A percentile compares a stretch with the other conserved stretches of the same genome.
These are phyloP conservation scores for Diplodus puntazzo DNA, from an alignment of 2,797 vertebrate genomes.

Conservation along the genomic window DNA sequence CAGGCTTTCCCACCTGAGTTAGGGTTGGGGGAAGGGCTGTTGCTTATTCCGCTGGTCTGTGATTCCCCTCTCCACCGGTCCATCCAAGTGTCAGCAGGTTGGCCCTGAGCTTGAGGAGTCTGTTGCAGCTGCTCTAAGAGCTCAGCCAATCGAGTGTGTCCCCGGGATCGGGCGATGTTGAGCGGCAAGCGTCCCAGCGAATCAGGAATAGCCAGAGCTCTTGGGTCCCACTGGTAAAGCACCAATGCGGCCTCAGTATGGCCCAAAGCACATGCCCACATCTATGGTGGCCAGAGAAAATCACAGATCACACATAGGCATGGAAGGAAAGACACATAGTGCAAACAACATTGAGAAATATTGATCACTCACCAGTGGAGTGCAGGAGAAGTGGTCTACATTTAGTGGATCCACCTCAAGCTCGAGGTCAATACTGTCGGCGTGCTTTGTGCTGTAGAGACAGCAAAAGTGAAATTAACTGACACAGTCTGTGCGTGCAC, in stretches of 20 bases:
- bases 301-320: constrained; percentile 31
- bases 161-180: constrained; percentile 94
- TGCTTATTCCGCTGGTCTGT: constrained; percentile 87
- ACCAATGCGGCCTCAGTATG: constrained; percentile 95
- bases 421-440: constrained; percentile 97
- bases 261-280: constrained; percentile 98
- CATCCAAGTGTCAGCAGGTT: constrained; percentile 88
- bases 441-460: constrained; percentile 92
- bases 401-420: constrained; percentile 98
- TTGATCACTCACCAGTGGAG: constrained; percentile 91
- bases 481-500: neutral
- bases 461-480: constrained; percentile 28
- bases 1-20: constrained; percentile 86
- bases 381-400: constrained; percentile 99
- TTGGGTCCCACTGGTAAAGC: constrained; percentile 97
- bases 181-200: constrained; percentile 95
- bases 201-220: constrained; percentile 96
- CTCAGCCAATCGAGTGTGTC: constrained; percentile 95
- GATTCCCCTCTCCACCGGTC: constrained; percentile 90
- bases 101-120: constrained; percentile 87
- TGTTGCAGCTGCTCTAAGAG: constrained; percentile 96
- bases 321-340: constrained; percentile 14
- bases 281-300: constrained; percentile 80
- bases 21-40: constrained; percentile 83
- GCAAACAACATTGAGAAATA: neutral